A percentile compares a stretch with the other conserved stretches of the same genome.
These are phyloP conservation scores for Isaurus tuberculatus DNA, from an alignment of 92 coral and sea anemone genomes.

Conservation along the genomic window DNA sequence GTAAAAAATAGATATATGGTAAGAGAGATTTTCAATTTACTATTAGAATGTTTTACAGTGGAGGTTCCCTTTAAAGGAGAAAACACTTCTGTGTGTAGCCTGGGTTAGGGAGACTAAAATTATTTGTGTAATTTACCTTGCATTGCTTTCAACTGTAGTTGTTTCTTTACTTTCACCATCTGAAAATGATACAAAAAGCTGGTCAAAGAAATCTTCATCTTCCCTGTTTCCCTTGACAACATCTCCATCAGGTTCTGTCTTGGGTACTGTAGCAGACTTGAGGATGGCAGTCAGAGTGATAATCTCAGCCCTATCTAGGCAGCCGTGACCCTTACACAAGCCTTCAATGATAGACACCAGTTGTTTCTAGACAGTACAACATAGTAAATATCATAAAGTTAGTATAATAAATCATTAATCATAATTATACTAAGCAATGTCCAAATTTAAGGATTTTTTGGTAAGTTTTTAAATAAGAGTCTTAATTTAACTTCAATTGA, in stretches of 20 bases:
- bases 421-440: too few relatives aligned
- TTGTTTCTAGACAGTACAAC: constrained; percentile 67
- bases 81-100: too few relatives aligned
- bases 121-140: constrained; percentile 44
- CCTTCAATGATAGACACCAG: constrained; percentile 92
- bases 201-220: constrained; percentile 71
- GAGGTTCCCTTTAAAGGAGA: too few relatives aligned
- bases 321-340: constrained; percentile 98
- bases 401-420: too few relatives aligned
- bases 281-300: constrained; percentile 74
- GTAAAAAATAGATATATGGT: too few relatives aligned
- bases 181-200: constrained; percentile 70
- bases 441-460: too few relatives aligned
- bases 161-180: constrained; percentile 54
- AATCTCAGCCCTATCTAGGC: constrained; percentile 83
- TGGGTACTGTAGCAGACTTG: constrained; percentile 69
- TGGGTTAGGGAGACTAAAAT: too few relatives aligned
- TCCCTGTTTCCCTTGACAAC: constrained; percentile 41
- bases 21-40: too few relatives aligned
- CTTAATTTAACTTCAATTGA: too few relatives aligned
- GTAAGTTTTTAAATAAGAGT: too few relatives aligned
- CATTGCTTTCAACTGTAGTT: constrained; percentile 46
- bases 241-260: constrained; percentile 33
- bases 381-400: neutral
- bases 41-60: too few relatives aligned